Evolutionary conservation across 2,797 vertebrate species (phyloP).

Genomic region (Morus bassanus): DNA sequence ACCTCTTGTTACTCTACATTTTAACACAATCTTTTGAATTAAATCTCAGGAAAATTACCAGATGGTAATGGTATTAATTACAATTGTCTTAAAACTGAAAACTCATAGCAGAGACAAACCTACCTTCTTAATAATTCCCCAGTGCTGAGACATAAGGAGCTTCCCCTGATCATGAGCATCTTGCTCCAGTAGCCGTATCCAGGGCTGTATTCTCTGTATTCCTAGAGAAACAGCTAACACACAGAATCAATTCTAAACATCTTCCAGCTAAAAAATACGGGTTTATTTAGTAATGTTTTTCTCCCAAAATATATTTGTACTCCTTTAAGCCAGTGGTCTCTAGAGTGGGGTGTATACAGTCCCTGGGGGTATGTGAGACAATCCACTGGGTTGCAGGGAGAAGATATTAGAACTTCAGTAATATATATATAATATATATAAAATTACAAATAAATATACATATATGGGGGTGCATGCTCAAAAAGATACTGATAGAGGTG

Average conservation of each 20-base stretch:
- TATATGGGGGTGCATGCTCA: not conserved
- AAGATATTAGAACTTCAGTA: not conserved
- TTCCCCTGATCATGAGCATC: not conserved
- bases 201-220: not conserved
- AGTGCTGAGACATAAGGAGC: not conserved
- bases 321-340: not conserved
- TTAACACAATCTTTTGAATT: constrained; percentile 46
- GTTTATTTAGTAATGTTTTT: not conserved
- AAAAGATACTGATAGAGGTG: not conserved
- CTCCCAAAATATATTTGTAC: not conserved
- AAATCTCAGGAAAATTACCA: constrained; percentile 30
- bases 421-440: too few species aligned
- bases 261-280: not conserved
- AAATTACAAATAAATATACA: not conserved
- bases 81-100: constrained; percentile 39
- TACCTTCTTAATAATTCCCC: constrained; percentile 19
- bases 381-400: not conserved
- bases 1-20: constrained; percentile 34
- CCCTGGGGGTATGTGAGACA: rapidly evolving
- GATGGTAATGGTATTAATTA: constrained; percentile 27
- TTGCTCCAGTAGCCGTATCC: not conserved
- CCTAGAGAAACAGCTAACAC: not conserved
- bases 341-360: not conserved
- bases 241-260: not conserved
- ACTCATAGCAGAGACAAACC: not conserved